Evolutionary conservation across 2,888 invertebrate species (phyloP).

Genomic region (Frankliniella intonsa): DNA sequence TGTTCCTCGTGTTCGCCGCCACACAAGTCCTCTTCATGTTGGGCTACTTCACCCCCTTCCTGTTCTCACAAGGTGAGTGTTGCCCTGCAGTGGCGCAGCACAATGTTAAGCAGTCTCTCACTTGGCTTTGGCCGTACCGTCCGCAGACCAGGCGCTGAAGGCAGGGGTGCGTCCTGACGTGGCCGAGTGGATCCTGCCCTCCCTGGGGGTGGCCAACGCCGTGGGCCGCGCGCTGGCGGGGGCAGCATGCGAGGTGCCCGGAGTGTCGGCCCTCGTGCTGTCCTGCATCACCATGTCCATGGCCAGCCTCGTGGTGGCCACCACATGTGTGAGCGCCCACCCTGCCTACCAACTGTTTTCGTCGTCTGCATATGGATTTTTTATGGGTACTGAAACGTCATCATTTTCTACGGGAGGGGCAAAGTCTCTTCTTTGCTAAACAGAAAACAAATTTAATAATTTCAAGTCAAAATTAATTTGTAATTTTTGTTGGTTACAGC

Average conservation of each 20-base stretch:
- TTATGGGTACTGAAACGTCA: not conserved
- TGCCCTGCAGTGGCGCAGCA: too few species aligned
- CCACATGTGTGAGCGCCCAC: not conserved
- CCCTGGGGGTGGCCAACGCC: not conserved
- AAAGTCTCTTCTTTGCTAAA: not conserved
- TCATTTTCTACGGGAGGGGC: not conserved
- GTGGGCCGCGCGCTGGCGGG: not conserved
- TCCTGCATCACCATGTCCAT: not conserved
- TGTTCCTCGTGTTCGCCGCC: conserved; percentile 9
- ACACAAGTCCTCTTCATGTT: not conserved
- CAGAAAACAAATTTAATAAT: not conserved
- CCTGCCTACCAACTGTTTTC: not conserved
- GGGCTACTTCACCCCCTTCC: conserved; percentile 8
- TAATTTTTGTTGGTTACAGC: conserved; percentile 30
- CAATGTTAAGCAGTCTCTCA: too few species aligned
- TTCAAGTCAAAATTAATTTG: not conserved
- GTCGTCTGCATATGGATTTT: not conserved
- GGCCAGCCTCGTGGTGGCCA: not conserved
- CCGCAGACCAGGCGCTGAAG: not conserved
- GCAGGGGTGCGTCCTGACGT: not conserved
- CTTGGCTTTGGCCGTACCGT: too few species aligned
- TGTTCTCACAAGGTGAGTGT: not conserved
- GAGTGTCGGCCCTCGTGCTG: conserved; percentile 3
- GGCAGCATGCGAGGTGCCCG: not conserved
- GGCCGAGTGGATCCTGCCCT: not conserved